A percentile compares a stretch with the other conserved stretches of the same genome.
Evolutionary conservation across 92 coral and sea anemone genomes (phyloP).

Genomic region (Epizoanthus fatuus): DNA sequence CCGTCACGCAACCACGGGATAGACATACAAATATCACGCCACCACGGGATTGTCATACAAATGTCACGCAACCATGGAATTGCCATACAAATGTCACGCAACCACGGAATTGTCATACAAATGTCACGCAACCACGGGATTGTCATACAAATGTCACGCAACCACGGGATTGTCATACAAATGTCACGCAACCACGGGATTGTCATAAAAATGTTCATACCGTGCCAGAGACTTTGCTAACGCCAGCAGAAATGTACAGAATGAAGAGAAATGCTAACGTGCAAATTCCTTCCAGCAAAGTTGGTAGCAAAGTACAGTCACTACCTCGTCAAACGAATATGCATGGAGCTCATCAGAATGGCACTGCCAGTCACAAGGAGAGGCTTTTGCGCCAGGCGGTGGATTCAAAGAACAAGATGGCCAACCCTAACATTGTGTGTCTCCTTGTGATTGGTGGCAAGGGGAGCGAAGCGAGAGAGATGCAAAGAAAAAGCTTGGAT

Average conservation of each 20-base stretch:
- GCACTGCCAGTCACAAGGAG: background rate
- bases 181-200: background rate
- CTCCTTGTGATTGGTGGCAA: conserved; percentile 94
- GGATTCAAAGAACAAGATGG: background rate
- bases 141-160: background rate
- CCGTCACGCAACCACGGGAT: background rate
- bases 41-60: background rate
- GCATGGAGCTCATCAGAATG: background rate
- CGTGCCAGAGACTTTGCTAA: conserved; percentile 1
- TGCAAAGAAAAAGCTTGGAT: conserved; percentile 81
- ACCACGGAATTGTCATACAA: background rate
- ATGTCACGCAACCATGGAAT: background rate
- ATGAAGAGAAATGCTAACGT: background rate
- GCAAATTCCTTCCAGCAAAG: background rate
- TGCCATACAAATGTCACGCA: background rate
- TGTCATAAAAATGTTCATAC: background rate
- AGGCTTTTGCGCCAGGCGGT: background rate
- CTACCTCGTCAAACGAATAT: conserved; percentile 33
- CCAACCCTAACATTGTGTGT: conserved; percentile 64
- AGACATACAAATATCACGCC: background rate
- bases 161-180: background rate
- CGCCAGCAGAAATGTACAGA: conserved; percentile 47
- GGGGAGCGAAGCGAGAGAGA: conserved; percentile 80
- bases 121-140: background rate
- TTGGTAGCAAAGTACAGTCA: conserved; percentile 11